A percentile compares a stretch with the other conserved stretches of the same genome.
phyloP scores from a whole-genome alignment of 2,113 vertebrate genomes.

The Alosa alosa region DNA sequence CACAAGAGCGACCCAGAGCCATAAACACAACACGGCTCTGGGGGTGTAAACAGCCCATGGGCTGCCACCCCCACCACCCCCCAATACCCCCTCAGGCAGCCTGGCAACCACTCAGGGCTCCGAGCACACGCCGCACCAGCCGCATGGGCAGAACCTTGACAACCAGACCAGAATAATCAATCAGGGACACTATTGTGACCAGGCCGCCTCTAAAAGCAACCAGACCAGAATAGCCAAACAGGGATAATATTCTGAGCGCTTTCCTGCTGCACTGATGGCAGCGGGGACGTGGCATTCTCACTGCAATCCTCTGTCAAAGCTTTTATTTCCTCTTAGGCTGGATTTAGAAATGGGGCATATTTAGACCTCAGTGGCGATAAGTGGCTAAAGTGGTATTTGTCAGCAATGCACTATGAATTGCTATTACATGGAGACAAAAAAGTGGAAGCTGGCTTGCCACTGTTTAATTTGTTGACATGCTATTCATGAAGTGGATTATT shows the following conservation, averaged over 20 bases:
- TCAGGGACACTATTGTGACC: conserved; percentile 25
- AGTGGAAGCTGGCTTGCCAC: not conserved
- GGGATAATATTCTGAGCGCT: not conserved
- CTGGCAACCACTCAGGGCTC: conserved; percentile 13
- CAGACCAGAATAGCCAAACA: not conserved
- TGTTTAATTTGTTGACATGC: conserved; percentile 3
- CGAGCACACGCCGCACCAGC: conserved; percentile 9
- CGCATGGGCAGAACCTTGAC: not conserved
- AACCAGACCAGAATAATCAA: conserved; percentile 33
- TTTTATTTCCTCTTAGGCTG: not conserved
- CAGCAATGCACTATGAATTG: not conserved
- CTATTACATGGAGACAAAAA: conserved; percentile 55
- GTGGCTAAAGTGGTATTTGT: conserved; percentile 9
- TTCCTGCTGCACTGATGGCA: conserved; percentile 19
- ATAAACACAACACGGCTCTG: conserved; percentile 24
- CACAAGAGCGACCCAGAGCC: conserved; percentile 6
- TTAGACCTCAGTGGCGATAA: not conserved
- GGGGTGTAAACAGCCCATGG: conserved; percentile 41
- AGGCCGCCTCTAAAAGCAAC: not conserved
- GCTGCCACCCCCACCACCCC: not conserved
- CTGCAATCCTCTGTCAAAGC: conserved; percentile 9
- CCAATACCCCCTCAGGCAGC: not conserved
- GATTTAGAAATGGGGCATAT: not conserved
- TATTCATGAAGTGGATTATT: not conserved
- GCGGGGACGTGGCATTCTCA: conserved; percentile 29